Evolutionary conservation across 2,797 vertebrate genomes (phyloP).

Genomic region (Poeciliopsis gracilis): DNA sequence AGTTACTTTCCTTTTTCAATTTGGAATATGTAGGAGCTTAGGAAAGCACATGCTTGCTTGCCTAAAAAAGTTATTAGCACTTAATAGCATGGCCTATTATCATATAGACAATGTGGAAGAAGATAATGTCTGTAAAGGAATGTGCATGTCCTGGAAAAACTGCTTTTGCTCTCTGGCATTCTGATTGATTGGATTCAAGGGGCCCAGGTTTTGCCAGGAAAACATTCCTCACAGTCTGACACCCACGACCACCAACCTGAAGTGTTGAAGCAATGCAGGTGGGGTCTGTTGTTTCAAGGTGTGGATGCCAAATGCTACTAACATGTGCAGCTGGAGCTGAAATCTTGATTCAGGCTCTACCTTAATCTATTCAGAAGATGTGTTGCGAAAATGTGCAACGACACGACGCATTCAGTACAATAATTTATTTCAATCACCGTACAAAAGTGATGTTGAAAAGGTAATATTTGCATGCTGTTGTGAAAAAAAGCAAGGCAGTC

Average conservation of each 20-base stretch:
- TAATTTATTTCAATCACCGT: neutral
- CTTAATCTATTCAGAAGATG: too few relatives aligned
- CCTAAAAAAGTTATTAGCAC: neutral
- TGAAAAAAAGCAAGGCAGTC: neutral
- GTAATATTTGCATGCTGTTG: neutral
- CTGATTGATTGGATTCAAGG: slow-evolving; percentile 25
- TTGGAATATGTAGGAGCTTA: neutral
- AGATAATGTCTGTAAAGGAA: slow-evolving; percentile 8
- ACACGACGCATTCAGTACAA: neutral
- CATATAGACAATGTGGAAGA: neutral
- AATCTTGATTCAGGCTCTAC: neutral
- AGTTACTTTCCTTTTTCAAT: neutral
- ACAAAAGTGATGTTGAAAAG: neutral
- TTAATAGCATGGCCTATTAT: neutral
- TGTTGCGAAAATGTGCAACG: neutral
- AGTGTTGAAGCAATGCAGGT: slow-evolving; percentile 17
- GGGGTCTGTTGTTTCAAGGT: slow-evolving; percentile 3
- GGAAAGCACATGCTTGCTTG: neutral
- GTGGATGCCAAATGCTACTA: slow-evolving; percentile 9
- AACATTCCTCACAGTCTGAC: slow-evolving; percentile 22
- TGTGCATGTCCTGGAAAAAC: slow-evolving; percentile 14
- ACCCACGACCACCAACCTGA: slow-evolving; percentile 9
- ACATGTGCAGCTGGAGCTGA: neutral
- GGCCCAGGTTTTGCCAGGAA: slow-evolving; percentile 21
- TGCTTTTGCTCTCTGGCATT: neutral